Evolutionary conservation across 2,113 vertebrate species (phyloP).

Genomic region (Festucalex cinctus): DNA sequence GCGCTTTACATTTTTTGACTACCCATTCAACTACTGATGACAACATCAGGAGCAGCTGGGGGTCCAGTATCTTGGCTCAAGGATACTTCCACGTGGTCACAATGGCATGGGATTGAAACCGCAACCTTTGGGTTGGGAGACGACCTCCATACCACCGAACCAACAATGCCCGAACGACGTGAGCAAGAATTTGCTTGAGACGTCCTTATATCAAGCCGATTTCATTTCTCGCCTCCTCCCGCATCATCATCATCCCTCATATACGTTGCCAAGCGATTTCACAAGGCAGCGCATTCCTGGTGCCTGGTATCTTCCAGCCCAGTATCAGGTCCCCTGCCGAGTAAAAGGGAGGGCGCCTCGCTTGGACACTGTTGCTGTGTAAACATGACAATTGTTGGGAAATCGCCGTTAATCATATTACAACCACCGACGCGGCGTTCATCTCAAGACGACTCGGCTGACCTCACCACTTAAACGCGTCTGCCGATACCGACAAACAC

Average conservation of each 20-base stretch:
- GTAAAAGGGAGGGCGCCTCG: constrained; percentile 48
- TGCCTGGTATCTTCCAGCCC: constrained; percentile 64
- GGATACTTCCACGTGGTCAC: no score
- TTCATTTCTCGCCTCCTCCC: constrained; percentile 40
- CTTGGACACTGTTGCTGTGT: constrained; percentile 5
- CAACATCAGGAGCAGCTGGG: no score
- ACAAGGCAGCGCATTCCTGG: constrained; percentile 54
- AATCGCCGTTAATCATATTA: constrained; percentile 27
- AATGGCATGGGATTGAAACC: no score
- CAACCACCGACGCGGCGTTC: background rate
- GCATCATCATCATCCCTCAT: constrained; percentile 23
- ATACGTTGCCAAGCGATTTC: constrained; percentile 49
- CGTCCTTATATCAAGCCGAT: constrained; percentile 22
- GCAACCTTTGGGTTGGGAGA: no score
- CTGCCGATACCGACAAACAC: background rate
- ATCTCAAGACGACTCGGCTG: background rate
- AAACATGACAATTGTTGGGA: constrained; percentile 42
- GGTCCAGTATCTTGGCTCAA: no score
- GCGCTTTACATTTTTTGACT: no score
- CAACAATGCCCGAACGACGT: background rate
- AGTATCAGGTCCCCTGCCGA: constrained; percentile 50
- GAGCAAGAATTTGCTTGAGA: background rate
- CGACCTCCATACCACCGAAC: no score
- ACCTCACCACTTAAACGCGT: constrained; percentile 7
- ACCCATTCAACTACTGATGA: no score